A percentile compares a stretch with the other conserved stretches of the same genome.
Conservation (phyloP, 2,888 invertebrate genomes). For the Disparrhopalites patrizii region DNA sequence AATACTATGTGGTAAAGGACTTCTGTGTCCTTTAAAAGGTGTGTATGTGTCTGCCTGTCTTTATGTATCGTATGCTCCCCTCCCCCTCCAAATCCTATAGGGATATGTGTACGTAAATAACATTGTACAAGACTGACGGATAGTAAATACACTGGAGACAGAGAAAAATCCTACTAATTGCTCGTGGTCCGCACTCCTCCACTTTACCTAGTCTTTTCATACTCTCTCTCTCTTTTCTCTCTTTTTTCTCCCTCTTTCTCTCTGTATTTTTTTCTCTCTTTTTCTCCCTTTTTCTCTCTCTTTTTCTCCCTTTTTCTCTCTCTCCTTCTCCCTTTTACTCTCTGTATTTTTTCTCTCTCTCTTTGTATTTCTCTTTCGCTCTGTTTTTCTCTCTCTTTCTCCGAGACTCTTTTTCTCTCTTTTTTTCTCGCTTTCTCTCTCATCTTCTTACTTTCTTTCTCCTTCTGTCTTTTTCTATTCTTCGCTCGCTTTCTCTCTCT, state of each 20-base stretch:
- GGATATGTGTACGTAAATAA: background rate
- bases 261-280: background rate
- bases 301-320: background rate
- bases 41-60: background rate
- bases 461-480: too few relatives aligned
- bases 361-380: too few relatives aligned
- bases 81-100: too few relatives aligned
- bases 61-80: background rate
- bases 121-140: background rate
- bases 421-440: too few relatives aligned
- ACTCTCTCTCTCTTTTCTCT: background rate
- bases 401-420: too few relatives aligned
- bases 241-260: background rate
- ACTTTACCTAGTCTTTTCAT: background rate
- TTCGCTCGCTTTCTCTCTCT: too few relatives aligned
- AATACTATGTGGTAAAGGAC: background rate
- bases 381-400: too few relatives aligned
- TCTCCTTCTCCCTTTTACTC: background rate
- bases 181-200: background rate
- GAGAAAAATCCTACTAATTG: conserved; percentile 4
- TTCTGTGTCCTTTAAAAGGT: background rate
- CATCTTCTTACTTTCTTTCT: too few relatives aligned
- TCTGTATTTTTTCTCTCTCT: too few relatives aligned
- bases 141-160: conserved; percentile 5
- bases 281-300: background rate